Base-by-base conservation (phyloP, 1,140 invertebrate genomes). In the Heliconius hewitsoni region DNA sequence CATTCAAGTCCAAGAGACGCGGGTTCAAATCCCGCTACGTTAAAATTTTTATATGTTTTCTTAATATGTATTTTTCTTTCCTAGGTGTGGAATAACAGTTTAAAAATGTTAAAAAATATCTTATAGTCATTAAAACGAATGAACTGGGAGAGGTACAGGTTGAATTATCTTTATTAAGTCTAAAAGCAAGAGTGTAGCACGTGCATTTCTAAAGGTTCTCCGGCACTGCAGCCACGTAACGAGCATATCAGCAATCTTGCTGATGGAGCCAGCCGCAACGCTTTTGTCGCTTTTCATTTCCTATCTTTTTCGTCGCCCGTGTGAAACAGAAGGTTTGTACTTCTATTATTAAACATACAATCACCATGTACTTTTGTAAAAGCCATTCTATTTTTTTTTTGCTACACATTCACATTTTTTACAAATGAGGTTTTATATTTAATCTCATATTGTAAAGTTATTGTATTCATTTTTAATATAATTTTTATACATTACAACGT, bases 181-280 rank as follows among this genome's bases (percentile, higher is more conserved):
- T 89, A 83, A 89, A 86, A 89, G 84, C 87, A 83, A 79, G 82
- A 84, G 84, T 87, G 77, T 83, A 82, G 77, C 82, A 77, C 75
- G 79, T 82, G 79, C 74, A 78, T 78, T 81, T 80, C 76, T 84
- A 80, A 82, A 84, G 80, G 74, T 85, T 85, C 85, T 84, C 82
- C 76, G 72, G 73, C 70, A 74, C 76, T 77, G 74, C 71, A 72
- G 81, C 82, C 79, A 80, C 75, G 73, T 82, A 79, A 79, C 85
- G 81, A 86, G 84, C 79, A 81, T 86, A 85, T 84, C 88, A 78
- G 73, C 82, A 90, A 89, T 91, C 86, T 87, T 78, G 76, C 81
- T 89, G 78, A 80, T 80, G 78, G 78, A 80, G 66, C 78, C 74
- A 42, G 70, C 34, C 74, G 30, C 74, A 70, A 74, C 37, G 46